Base-by-base conservation (phyloP, 2,888 invertebrate genomes). In the Lasioglossum malachurum region DNA sequence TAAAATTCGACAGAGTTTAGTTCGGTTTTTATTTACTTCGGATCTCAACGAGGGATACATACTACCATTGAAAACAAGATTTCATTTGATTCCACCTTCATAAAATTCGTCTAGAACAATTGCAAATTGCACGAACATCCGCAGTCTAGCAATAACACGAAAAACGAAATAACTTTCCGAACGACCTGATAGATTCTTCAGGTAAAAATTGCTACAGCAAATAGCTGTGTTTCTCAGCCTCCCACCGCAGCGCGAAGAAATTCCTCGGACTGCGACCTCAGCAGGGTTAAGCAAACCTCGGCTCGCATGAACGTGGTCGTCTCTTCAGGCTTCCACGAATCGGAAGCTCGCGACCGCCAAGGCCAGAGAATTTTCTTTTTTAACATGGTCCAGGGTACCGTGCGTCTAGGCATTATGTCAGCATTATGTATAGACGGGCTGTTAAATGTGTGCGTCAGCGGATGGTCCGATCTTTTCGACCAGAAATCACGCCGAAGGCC, bases 401-500 rank as follows among this genome's bases (percentile, higher is more conserved):
- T 41, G 72, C 53, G 74, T 49, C 76, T 53, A 83, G 75, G 79
- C 80, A 74, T 90, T 90, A 90, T 90, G 90, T 90, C 91, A 90
- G 89, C 89, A 85, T 91, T 91, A 90, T 89, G 91, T 90, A 91
- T 90, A 90, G 90, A 84, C 84, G 27, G 46, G 73, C 67, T 57
- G 73, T 57, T 46, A 35, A 5, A 8, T 16, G 27, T 64, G 64
- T 64, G 31, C 64, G 64, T 60, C 16, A 27, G 75, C 80, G 77
- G 83, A 89, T 90, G 84, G 79, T 90, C 90, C 90, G 87, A 90
- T 88, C 90, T 87, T 90, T 82, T 80, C 84, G 57, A 78, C 72
- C 80, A 84, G 88, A 85, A 90, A 83, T 89, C 88, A 82, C 81
- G 88, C n/a, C 71, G 88, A 90, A 90, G 89, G 90, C 38, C 89